Conservation (phyloP, 2,113 vertebrate genomes). For the Bettongia penicillata region DNA sequence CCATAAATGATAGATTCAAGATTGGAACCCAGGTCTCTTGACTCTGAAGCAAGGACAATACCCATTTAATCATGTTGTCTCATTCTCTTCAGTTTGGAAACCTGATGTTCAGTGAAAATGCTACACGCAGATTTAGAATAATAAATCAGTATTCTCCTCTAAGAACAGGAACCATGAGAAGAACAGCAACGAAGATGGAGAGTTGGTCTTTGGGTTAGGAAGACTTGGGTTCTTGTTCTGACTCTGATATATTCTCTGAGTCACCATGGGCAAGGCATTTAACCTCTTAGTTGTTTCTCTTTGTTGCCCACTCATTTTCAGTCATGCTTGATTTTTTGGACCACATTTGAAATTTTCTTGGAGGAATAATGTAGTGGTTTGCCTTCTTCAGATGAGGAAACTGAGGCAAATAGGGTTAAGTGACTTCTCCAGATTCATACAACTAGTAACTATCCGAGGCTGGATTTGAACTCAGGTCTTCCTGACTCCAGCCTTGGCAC, state of each 20-base stretch:
- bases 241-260: neutral
- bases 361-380: no score
- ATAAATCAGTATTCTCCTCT: slow-evolving; percentile 36
- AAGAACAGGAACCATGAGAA: slow-evolving; percentile 25
- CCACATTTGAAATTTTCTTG: no score
- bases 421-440: no score
- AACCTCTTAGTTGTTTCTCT: neutral
- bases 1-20: neutral
- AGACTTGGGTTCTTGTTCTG: neutral
- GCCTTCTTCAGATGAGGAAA: no score
- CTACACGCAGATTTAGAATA: slow-evolving; percentile 24
- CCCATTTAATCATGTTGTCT: neutral
- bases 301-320: no score
- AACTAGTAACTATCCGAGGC: no score
- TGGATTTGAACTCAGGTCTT: no score
- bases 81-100: neutral
- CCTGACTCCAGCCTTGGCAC: no score
- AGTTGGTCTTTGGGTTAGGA: neutral
- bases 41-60: neutral
- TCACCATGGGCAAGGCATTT: neutral
- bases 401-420: no score
- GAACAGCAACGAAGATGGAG: slow-evolving; percentile 10
- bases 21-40: neutral
- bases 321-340: no score
- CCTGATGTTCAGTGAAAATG: neutral